Evolutionary conservation across 2,888 invertebrate species (phyloP), one percentile per base, ranked within the genome.

Genomic region (Pardosa pseudoannulata): DNA sequence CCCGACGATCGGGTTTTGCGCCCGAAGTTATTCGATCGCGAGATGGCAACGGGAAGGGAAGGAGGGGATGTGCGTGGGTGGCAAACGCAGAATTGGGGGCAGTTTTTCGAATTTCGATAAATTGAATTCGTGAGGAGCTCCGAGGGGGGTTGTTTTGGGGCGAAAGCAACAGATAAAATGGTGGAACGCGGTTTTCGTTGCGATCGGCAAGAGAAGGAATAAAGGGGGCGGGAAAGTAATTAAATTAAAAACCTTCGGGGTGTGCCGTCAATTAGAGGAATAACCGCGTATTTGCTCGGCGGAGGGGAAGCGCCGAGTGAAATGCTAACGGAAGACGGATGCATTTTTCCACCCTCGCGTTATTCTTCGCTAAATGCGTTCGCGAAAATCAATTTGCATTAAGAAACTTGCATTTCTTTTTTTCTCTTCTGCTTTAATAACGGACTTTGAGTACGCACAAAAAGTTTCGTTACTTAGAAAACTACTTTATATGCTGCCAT

Each of bases 1-100:
- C 73, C 36, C 46, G 65, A 41, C 75, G 83, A 71, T 76, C 76
- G 71, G 72, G 76, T 83, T 72, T 73, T 76, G 50, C 80, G 72
- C 78, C 78, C 76, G 39, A 50, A 68, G 74, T 81, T 67, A 70
- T 50, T 56, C 73, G 56, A 32, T 56, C 73, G 67, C 67, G 27
- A 19, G 5, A 23, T 23, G 32, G 67, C 32, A 32, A 32, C 67
- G 67, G 28, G 36, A n/a, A 32, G 31, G 32, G 13, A 32, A 9
- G 67, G 67, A 32, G 7, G 19, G 28, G 19, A 19, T 11, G 67
- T 32, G 28, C n/a, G n/a, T n/a, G n/a, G n/a, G n/a, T n/a, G n/a
- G n/a, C n/a, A n/a, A n/a, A n/a, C n/a, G n/a, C n/a, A n/a, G n/a
- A n/a, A n/a, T n/a, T n/a, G 23, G 28, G 28, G 67, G 67, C 67